Conservation (phyloP, 2,113 vertebrate genomes). For the Eulacestoma nigropectus region DNA sequence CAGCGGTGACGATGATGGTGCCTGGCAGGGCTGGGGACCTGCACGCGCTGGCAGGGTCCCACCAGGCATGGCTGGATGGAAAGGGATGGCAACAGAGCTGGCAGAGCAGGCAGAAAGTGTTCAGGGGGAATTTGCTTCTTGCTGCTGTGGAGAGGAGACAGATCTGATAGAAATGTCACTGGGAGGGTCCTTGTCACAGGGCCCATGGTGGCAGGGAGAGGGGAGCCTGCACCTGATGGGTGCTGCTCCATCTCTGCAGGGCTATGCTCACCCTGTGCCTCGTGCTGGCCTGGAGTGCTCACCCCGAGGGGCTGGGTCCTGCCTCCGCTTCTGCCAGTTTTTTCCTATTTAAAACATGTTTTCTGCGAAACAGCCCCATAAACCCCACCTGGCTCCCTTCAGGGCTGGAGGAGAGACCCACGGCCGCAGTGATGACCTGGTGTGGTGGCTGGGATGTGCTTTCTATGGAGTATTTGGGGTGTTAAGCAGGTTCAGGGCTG, state of each 20-base stretch:
- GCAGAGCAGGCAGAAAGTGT: not conserved
- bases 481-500: not conserved
- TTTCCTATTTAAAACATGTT: not conserved
- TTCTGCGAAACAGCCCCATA: not conserved
- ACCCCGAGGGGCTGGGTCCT: not conserved
- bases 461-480: not conserved
- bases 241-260: not conserved
- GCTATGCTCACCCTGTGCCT: not conserved
- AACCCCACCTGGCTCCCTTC: not conserved
- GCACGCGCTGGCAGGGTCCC: rapidly evolving
- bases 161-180: not conserved
- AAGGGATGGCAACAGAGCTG: not conserved
- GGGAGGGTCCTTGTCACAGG: not conserved
- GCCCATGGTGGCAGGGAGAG: rapidly evolving
- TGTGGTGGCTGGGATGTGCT: not conserved
- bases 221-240: rapidly evolving
- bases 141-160: not conserved
- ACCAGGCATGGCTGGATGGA: not conserved
- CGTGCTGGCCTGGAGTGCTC: not conserved
- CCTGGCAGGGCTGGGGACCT: not conserved
- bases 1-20: rapidly evolving
- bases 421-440: rapidly evolving
- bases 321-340: not conserved
- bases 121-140: not conserved
- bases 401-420: not conserved